These are phyloP conservation scores for Clarias pachynema DNA, from an alignment of 2,797 vertebrate species.

Conservation along the genomic window DNA sequence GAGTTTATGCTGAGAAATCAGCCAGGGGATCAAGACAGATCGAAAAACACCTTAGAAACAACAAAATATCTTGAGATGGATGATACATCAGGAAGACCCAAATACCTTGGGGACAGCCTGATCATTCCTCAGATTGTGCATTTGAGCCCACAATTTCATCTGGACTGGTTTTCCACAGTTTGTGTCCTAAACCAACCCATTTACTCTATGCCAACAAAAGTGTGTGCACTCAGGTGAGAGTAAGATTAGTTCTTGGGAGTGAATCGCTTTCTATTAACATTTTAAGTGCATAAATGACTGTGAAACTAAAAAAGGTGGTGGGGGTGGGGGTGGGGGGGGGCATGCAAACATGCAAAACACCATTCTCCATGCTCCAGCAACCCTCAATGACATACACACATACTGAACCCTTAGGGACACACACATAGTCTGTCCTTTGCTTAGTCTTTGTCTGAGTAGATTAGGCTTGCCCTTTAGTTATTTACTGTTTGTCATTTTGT, in stretches of 20 bases:
- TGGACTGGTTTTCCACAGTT: background rate
- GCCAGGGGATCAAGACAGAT: conserved; percentile 11
- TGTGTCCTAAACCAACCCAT: background rate
- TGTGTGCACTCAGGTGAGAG: background rate
- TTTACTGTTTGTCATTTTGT: conserved; percentile 10
- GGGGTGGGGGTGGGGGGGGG: no score
- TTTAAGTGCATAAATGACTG: background rate
- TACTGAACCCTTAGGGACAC: background rate
- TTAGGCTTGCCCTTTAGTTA: conserved; percentile 6
- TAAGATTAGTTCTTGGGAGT: background rate
- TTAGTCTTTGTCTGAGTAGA: conserved; percentile 7
- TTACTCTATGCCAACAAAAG: conserved; percentile 20
- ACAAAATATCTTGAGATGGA: conserved; percentile 1
- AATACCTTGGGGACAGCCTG: background rate
- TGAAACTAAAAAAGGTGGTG: background rate
- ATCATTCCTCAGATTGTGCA: background rate
- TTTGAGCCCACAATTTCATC: conserved; percentile 16
- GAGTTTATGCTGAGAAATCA: conserved; percentile 1
- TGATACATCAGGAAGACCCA: conserved; percentile 17
- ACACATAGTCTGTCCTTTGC: conserved; percentile 5
- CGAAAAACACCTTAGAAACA: background rate
- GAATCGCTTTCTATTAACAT: background rate
- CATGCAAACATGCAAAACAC: background rate
- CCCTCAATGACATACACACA: background rate
- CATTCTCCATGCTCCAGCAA: background rate